phyloP scores from a whole-genome alignment of 2,113 vertebrate species.

The Phyllopteryx taeniolatus region DNA sequence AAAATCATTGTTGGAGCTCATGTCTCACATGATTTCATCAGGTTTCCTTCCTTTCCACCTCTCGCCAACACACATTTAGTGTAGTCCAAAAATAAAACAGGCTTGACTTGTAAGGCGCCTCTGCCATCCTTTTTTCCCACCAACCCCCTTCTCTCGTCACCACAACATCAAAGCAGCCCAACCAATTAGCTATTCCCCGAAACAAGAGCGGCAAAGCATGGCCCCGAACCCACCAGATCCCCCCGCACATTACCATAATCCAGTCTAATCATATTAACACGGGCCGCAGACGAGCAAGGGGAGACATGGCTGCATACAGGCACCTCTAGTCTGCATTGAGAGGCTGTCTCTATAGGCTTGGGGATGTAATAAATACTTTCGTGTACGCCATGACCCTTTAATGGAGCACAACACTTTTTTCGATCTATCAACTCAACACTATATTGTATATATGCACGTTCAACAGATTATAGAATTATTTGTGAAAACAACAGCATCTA shows the following conservation, averaged over 20 bases:
- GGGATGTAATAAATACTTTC: constrained; percentile 4
- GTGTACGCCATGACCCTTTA: not conserved
- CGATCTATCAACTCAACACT: not conserved
- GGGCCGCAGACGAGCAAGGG: constrained; percentile 63
- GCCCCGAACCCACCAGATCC: constrained; percentile 56
- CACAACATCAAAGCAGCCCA: constrained; percentile 69
- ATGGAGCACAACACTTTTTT: too few species aligned
- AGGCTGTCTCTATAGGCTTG: constrained; percentile 13
- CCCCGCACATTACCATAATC: constrained; percentile 73
- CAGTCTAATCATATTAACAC: constrained; percentile 75
- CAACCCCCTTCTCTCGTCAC: constrained; percentile 50
- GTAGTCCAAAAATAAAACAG: constrained; percentile 55
- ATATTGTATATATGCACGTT: too few species aligned
- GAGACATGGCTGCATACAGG: constrained; percentile 35
- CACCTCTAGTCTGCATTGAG: constrained; percentile 12
- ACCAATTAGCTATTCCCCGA: constrained; percentile 73
- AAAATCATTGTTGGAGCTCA: constrained; percentile 8
- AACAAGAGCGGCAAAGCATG: constrained; percentile 66
- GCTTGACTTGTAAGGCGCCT: constrained; percentile 39
- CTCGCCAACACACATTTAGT: constrained; percentile 41
- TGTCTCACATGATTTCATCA: constrained; percentile 41
- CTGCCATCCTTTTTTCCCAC: constrained; percentile 36
- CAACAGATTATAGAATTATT: not conserved
- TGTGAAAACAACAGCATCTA: not conserved
- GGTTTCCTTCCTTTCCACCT: constrained; percentile 45